Evolutionary conservation across 2,888 invertebrate genomes (phyloP), one percentile per base, ranked within the genome.

Genomic region (Ophion ventricosus): DNA sequence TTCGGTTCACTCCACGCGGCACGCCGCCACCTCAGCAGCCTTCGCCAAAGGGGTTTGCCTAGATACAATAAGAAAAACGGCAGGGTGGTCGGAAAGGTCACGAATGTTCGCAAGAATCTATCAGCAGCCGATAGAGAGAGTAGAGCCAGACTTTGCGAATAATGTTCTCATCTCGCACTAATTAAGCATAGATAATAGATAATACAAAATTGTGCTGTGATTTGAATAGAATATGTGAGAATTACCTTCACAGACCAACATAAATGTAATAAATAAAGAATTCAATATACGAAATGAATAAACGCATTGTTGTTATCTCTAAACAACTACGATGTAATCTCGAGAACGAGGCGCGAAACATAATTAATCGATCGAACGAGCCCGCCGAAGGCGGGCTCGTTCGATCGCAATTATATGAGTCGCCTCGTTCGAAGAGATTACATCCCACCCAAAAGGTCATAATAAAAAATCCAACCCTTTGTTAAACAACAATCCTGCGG

Each of bases 1-100:
- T 43, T 59, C 77, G n/a, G 40, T 67, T 23, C 67, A 77, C 25
- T 26, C 40, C 43, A 77, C 67, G 35, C 40, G 26, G 17, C 76
- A 76, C 10, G 66, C 76, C 0, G 66, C 67, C 1, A 67, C 57
- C 14, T 76, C 67, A 14, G 49, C 67, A 26, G 67, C 77, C 5
- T 67, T 77, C n/a, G 20, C 17, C 4, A 59, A 49, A 3, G 67
- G 67, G 3, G 49, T 77, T 11, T 20, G 59, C 29, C 40, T 77
- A 0, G 72, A 72, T 7, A 59, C 72, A 17, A 72, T 72, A 0
- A 72, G 72, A 23, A 67, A 57, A 3, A 57, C 72, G 23, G 59
- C 59, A 7, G 57, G 56, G 57, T 70, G 29, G 70, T 70, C 57
- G 1, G 35, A 20, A 14, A 70, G 29, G 11, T 70, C 70, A 11